Conservation (phyloP, 1,140 invertebrate genomes). For the Calliopsis andreniformis region DNA sequence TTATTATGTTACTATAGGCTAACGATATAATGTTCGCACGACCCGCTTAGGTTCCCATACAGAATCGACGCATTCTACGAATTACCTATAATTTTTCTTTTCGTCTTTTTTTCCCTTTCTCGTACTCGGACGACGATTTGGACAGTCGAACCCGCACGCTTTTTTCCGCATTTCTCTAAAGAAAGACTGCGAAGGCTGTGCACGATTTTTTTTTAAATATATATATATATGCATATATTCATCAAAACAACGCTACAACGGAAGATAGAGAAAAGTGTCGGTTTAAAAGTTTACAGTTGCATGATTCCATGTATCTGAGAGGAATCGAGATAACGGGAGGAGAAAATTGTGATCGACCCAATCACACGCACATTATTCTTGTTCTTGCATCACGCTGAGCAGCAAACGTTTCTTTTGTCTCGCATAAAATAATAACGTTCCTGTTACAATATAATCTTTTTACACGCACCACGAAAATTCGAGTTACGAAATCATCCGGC, state of each 20-base stretch:
- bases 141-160: constrained; percentile 47
- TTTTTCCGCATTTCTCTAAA: constrained; percentile 5
- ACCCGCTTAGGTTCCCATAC: constrained; percentile 56
- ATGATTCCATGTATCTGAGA: not conserved
- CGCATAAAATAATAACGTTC: not conserved
- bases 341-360: constrained; percentile 11
- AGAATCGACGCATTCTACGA: constrained; percentile 64
- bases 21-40: constrained; percentile 63
- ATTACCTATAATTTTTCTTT: constrained; percentile 36
- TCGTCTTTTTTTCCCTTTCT: constrained; percentile 1
- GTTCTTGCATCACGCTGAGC: not conserved
- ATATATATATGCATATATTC: not conserved
- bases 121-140: constrained; percentile 8
- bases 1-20: constrained; percentile 68
- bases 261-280: not conserved
- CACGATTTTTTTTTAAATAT: not conserved
- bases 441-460: not conserved
- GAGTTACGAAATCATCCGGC: not conserved
- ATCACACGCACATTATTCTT: constrained; percentile 22
- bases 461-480: constrained; percentile 26
- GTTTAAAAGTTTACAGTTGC: not conserved
- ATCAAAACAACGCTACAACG: constrained; percentile 1
- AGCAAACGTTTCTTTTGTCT: not conserved
- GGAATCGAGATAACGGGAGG: constrained; percentile 6
- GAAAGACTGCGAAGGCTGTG: not conserved